phyloP scores from a whole-genome alignment of 2,797 vertebrate species.

The Chelmon rostratus region DNA sequence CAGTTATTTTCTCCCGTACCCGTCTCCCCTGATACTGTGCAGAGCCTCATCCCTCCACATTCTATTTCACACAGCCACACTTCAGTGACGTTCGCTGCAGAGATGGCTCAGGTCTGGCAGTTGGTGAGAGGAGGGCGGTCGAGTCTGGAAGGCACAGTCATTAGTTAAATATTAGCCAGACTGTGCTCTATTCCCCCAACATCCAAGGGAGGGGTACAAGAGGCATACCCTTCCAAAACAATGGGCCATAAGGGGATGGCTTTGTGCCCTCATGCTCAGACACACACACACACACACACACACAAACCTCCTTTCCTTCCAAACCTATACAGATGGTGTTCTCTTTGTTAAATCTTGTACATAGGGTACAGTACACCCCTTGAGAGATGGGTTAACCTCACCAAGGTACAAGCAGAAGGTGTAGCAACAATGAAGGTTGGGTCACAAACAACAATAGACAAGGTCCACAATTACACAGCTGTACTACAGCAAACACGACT shows the following conservation, averaged over 20 bases:
- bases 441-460: slow-evolving; percentile 44
- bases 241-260: slow-evolving; percentile 69
- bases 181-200: slow-evolving; percentile 78
- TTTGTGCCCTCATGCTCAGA: slow-evolving; percentile 57
- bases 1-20: slow-evolving; percentile 76
- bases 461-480: slow-evolving; percentile 35
- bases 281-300: slow-evolving; percentile 32
- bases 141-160: slow-evolving; percentile 77
- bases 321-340: slow-evolving; percentile 68
- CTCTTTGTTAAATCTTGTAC: slow-evolving; percentile 67
- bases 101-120: slow-evolving; percentile 81
- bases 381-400: slow-evolving; percentile 62
- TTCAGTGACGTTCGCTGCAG: slow-evolving; percentile 74
- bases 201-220: slow-evolving; percentile 61
- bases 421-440: slow-evolving; percentile 45
- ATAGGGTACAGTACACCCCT: slow-evolving; percentile 48
- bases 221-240: slow-evolving; percentile 76
- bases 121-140: slow-evolving; percentile 74
- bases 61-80: slow-evolving; percentile 80
- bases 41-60: slow-evolving; percentile 75
- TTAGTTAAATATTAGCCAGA: slow-evolving; percentile 87
- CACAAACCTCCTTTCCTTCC: slow-evolving; percentile 33
- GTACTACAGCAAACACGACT: slow-evolving; percentile 29
- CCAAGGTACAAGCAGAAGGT: slow-evolving; percentile 57
- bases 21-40: slow-evolving; percentile 69